Base-by-base conservation (phyloP, 1,140 invertebrate genomes). In the Batillaria attramentaria region DNA sequence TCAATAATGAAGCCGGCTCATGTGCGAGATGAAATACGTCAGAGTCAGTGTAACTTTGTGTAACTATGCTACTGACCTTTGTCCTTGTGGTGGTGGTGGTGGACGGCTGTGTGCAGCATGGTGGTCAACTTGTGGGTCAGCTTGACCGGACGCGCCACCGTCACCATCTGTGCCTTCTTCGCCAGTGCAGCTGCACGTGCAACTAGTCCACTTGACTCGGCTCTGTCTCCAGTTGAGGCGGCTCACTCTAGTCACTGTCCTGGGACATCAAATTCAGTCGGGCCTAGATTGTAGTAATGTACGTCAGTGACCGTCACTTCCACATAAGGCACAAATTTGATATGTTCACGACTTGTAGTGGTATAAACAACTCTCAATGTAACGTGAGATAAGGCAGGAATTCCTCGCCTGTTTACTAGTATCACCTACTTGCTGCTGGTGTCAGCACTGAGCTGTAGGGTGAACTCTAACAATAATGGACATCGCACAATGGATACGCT, bases 11-110 rank as follows among this genome's bases (percentile, higher is more conserved):
- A n/a, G n/a, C n/a, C n/a, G n/a, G n/a, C n/a, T n/a, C n/a, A n/a
- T n/a, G n/a, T n/a, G n/a, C n/a, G n/a, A n/a, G n/a, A n/a, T n/a
- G n/a, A n/a, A n/a, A n/a, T n/a, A n/a, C n/a, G n/a, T n/a, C n/a
- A n/a, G n/a, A n/a, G n/a, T n/a, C n/a, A n/a, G n/a, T n/a, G n/a
- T n/a, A n/a, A n/a, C n/a, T n/a, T n/a, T n/a, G n/a, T n/a, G n/a
- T n/a, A n/a, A n/a, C n/a, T n/a, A n/a, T n/a, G n/a, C n/a, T n/a
- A 74, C 72, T 74, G 28, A 79, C 78, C 78, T 73, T 72, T 79
- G 35, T 73, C 41, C 18, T 79, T 42, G 31, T 79, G 78, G 31
- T 79, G 78, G 60, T 79, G 68, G 68, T 79, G 41, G 68, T 79
- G 50, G 20, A 79, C 78, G 13, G 78, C 78, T 16, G 70, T 73